phyloP scores from a whole-genome alignment of 2,888 invertebrate species.

The Nemurella pictetii region DNA sequence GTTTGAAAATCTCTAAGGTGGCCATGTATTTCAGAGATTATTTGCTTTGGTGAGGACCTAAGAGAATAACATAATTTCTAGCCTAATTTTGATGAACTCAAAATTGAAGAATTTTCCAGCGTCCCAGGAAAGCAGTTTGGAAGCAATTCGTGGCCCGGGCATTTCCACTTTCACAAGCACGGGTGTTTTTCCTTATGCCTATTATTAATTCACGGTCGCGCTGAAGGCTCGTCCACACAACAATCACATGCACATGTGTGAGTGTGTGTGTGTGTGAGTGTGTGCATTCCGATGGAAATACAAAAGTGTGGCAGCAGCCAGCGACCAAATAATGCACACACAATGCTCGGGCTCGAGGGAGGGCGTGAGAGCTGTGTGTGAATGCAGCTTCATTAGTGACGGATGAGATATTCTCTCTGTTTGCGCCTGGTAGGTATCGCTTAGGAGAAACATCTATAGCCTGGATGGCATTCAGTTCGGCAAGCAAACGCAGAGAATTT shows the following conservation, averaged over 20 bases:
- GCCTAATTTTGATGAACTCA: neutral
- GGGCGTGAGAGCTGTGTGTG: neutral
- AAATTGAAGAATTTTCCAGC: neutral
- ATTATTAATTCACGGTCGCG: neutral
- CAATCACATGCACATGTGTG: neutral
- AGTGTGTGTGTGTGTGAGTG: neutral
- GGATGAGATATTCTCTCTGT: neutral
- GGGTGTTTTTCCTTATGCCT: neutral
- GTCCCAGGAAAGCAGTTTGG: neutral
- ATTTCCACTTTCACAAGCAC: neutral
- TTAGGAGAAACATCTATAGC: neutral
- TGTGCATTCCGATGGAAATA: neutral
- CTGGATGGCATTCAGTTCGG: neutral
- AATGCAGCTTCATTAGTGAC: neutral
- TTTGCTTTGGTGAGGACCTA: neutral
- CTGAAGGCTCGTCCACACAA: neutral
- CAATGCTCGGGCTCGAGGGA: neutral
- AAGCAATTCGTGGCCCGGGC: neutral
- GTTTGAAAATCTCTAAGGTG: neutral
- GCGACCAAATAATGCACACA: neutral
- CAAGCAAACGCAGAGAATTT: neutral
- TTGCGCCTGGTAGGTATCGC: neutral
- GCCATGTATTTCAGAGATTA: neutral
- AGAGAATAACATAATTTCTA: neutral
- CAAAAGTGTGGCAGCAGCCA: too few species aligned